Evolutionary conservation across 2,113 vertebrate genomes (phyloP).

Genomic region (Spea multiplicata): DNA sequence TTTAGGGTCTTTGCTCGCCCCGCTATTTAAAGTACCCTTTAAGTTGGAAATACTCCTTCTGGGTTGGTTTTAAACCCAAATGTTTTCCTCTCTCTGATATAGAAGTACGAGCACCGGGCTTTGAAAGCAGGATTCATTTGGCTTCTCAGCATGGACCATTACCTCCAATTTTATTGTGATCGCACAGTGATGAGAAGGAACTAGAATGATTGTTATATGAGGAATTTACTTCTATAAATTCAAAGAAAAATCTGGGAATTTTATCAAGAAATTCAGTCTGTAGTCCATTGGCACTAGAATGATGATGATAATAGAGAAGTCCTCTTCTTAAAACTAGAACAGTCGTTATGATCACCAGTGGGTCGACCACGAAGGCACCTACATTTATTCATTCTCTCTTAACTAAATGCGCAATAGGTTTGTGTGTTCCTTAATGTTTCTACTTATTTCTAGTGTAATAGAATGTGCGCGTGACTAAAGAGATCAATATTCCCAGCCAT

Average conservation of each 20-base stretch:
- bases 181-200: constrained; percentile 2
- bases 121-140: constrained; percentile 4
- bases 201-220: background rate
- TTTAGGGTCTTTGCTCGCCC: no score
- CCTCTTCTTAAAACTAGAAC: no score
- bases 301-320: background rate
- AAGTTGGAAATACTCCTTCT: background rate
- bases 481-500: no score
- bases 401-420: no score
- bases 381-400: no score
- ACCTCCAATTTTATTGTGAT: constrained; percentile 19
- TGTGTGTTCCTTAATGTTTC: no score
- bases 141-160: background rate
- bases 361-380: no score
- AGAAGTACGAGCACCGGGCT: background rate
- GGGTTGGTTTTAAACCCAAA: background rate
- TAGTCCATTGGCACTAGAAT: background rate
- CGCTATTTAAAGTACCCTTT: no score
- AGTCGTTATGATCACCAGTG: no score
- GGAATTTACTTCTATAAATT: background rate
- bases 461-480: no score
- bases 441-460: no score
- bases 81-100: background rate
- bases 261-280: constrained; percentile 20
- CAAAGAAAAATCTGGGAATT: background rate